phyloP scores from a whole-genome alignment of 2,797 vertebrate genomes.

The Sorex maritimensis region DNA sequence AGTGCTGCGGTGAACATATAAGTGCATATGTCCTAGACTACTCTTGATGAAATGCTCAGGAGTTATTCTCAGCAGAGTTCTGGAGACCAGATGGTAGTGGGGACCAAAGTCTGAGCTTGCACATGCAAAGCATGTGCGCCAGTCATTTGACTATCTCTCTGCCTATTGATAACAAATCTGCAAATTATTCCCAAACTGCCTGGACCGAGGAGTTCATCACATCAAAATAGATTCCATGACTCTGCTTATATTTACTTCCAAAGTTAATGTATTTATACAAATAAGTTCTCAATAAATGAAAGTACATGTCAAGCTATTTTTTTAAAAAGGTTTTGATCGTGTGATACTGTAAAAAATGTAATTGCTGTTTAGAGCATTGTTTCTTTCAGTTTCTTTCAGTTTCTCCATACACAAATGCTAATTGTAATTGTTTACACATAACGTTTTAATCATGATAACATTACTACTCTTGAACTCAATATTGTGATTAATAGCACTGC shows the following conservation, averaged over 20 bases:
- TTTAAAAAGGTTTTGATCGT: background rate
- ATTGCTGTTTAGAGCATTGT: background rate
- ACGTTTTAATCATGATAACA: background rate
- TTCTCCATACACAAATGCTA: background rate
- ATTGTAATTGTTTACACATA: background rate
- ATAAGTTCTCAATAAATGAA: constrained; percentile 21
- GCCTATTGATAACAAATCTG: background rate
- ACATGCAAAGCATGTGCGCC: too few relatives aligned
- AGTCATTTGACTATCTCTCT: background rate
- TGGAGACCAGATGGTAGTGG: too few relatives aligned
- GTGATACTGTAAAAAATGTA: background rate
- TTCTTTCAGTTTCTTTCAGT: too few relatives aligned
- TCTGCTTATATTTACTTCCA: background rate
- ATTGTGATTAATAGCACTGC: background rate
- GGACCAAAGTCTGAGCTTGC: too few relatives aligned
- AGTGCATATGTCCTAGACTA: too few relatives aligned
- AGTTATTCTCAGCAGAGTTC: too few relatives aligned
- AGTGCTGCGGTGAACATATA: too few relatives aligned
- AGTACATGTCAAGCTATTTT: background rate
- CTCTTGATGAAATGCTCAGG: too few relatives aligned
- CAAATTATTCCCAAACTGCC: background rate
- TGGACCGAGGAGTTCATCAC: background rate
- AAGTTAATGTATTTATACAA: background rate
- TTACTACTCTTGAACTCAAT: background rate
- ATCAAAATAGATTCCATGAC: background rate